A percentile compares a stretch with the other conserved stretches of the same genome.
phyloP scores from a whole-genome alignment of 1,140 invertebrate species.

The Drosophila sechellia region DNA sequence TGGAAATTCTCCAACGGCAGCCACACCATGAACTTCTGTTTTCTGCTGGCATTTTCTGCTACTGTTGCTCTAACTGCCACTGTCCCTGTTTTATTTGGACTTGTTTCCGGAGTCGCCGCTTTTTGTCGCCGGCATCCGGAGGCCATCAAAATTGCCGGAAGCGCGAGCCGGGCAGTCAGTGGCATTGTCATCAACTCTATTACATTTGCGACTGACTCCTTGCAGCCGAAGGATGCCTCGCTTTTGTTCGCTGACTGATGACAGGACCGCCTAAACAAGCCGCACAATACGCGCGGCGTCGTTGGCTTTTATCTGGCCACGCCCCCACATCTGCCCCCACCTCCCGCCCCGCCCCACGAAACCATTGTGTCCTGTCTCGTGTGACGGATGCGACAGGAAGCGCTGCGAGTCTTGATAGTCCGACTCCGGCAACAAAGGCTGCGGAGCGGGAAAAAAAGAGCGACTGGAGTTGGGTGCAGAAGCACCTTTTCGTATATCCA shows the following conservation, averaged over 20 bases:
- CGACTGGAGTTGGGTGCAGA: conserved; percentile 17
- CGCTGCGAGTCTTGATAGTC: conserved; percentile 68
- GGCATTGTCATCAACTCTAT: conserved; percentile 75
- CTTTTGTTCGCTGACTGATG: conserved; percentile 52
- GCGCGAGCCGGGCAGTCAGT: conserved; percentile 56
- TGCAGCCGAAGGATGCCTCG: conserved; percentile 26
- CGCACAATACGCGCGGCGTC: conserved; percentile 67
- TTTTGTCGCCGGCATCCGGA: conserved; percentile 68
- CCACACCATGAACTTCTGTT: conserved; percentile 37
- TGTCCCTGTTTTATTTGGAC: conserved; percentile 37
- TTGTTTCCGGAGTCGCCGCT: conserved; percentile 37
- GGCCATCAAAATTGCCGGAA: conserved; percentile 78
- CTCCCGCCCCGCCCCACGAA: background rate
- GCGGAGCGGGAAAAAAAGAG: conserved; percentile 2
- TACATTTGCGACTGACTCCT: conserved; percentile 66
- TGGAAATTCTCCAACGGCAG: background rate
- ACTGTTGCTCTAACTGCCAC: conserved; percentile 5
- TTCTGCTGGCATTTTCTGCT: background rate
- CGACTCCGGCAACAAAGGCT: conserved; percentile 33
- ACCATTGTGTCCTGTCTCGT: conserved; percentile 64
- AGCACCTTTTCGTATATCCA: conserved; percentile 54
- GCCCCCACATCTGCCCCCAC: conserved; percentile 22
- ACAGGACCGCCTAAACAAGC: conserved; percentile 63
- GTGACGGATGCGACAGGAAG: conserved; percentile 79
- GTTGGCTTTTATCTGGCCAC: conserved; percentile 64